Percentiles rank a stretch among this genome's conserved stretches.
phyloP scores from a whole-genome alignment of 2,797 vertebrate genomes.

The Gambusia yucatana region DNA sequence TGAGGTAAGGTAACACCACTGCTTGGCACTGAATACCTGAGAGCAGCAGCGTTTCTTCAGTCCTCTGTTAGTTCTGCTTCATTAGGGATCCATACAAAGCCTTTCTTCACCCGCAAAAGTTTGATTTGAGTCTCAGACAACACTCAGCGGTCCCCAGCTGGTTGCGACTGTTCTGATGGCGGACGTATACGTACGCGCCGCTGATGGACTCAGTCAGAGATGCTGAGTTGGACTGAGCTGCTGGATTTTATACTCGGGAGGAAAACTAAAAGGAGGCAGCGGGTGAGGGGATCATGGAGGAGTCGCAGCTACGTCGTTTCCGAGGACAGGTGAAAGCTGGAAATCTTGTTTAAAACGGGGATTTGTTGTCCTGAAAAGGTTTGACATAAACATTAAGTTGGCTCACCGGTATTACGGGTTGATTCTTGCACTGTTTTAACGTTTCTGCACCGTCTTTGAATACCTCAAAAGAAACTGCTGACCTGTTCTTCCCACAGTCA shows the following conservation, averaged over 20 bases:
- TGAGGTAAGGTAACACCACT: slow-evolving; percentile 29
- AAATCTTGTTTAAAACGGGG: neutral
- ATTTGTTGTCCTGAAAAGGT: neutral
- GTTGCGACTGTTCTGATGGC: no score
- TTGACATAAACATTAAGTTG: neutral
- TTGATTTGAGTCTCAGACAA: neutral
- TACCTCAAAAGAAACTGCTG: neutral
- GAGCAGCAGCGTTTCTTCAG: slow-evolving; percentile 3
- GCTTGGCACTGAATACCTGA: slow-evolving; percentile 19
- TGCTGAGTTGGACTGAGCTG: slow-evolving; percentile 77
- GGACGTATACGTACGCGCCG: fast-evolving
- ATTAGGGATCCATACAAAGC: neutral
- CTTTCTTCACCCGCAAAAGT: neutral
- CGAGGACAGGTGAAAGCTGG: slow-evolving; percentile 35
- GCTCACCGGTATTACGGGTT: neutral
- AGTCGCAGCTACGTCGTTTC: slow-evolving; percentile 42
- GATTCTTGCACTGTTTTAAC: neutral
- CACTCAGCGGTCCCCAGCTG: neutral
- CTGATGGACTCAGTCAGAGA: slow-evolving; percentile 13
- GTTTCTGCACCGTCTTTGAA: neutral
- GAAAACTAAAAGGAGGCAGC: slow-evolving; percentile 3
- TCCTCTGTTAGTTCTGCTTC: neutral
- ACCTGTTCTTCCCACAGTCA: neutral
- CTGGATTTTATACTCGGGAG: slow-evolving; percentile 72
- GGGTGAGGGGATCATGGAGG: slow-evolving; percentile 20